Conservation (phyloP, 2,113 vertebrate genomes). For the Dinomys branickii region DNA sequence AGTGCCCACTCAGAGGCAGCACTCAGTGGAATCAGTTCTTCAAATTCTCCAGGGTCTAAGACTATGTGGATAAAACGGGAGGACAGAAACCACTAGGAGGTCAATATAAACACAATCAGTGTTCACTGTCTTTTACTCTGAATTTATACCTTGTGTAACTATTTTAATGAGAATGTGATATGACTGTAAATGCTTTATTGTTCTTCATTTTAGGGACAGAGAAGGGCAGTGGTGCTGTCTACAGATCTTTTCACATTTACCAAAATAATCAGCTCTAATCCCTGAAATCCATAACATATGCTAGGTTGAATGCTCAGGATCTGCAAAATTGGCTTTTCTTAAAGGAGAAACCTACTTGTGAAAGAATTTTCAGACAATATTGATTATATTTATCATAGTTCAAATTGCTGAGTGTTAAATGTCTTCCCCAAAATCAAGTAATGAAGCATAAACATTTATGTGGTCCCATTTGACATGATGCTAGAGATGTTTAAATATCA, state of each 20-base stretch:
- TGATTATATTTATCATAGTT: not conserved
- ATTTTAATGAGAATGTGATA: not conserved
- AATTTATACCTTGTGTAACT: not conserved
- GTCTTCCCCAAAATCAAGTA: not conserved
- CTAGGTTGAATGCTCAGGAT: not conserved
- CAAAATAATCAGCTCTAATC: too few relatives aligned
- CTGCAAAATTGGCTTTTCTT: not conserved
- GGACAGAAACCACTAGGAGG: not conserved
- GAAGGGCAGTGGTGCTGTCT: not conserved
- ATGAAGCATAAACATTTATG: not conserved
- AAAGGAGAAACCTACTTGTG: not conserved
- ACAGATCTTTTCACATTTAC: not conserved
- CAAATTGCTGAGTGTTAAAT: not conserved
- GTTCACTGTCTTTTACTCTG: not conserved
- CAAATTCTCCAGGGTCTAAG: not conserved
- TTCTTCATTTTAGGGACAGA: not conserved
- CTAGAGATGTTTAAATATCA: not conserved
- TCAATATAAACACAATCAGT: not conserved
- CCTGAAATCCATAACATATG: not conserved
- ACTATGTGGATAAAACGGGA: not conserved
- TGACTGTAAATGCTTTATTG: not conserved
- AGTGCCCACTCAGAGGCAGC: not conserved
- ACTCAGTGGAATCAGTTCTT: not conserved
- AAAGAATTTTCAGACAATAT: not conserved
- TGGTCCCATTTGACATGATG: not conserved